Percentiles rank a stretch among this genome's conserved stretches.
Evolutionary conservation across 2,113 vertebrate species (phyloP).

Genomic region (Phodopus roborovskii): DNA sequence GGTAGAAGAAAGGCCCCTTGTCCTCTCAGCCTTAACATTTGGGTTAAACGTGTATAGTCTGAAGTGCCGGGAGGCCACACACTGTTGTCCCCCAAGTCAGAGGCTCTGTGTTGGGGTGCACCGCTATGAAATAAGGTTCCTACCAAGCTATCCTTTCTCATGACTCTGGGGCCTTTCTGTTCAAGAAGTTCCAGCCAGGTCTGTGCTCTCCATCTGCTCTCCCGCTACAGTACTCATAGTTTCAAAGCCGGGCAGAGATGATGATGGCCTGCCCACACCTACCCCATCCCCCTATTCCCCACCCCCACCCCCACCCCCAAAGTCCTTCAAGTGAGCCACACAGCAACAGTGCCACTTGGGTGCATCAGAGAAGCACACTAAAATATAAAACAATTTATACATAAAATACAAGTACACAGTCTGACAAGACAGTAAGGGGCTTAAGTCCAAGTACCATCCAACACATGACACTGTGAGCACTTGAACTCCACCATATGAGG

Average conservation of each 20-base stretch:
- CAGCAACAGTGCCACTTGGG: no score
- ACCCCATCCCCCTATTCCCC: no score
- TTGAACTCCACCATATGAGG: background rate
- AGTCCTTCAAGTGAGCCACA: background rate
- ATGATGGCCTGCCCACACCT: background rate
- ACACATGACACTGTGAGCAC: background rate
- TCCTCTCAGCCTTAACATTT: background rate
- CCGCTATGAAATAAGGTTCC: background rate
- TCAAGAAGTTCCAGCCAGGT: background rate
- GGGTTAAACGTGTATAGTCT: background rate
- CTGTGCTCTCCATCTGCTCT: no score
- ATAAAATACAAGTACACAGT: background rate
- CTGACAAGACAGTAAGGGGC: background rate
- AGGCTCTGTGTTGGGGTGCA: background rate
- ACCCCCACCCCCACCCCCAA: rapidly evolving
- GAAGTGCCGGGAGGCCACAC: background rate
- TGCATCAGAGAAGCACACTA: background rate
- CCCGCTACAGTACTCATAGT: background rate
- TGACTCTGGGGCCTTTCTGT: background rate
- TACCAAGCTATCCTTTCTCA: background rate
- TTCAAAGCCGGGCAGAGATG: background rate
- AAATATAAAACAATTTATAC: background rate
- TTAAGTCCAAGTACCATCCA: background rate
- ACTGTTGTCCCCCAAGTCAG: no score
- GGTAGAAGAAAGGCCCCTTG: background rate